Conservation (phyloP, 2,888 invertebrate species). For the Xestoiulus laeticollis region DNA sequence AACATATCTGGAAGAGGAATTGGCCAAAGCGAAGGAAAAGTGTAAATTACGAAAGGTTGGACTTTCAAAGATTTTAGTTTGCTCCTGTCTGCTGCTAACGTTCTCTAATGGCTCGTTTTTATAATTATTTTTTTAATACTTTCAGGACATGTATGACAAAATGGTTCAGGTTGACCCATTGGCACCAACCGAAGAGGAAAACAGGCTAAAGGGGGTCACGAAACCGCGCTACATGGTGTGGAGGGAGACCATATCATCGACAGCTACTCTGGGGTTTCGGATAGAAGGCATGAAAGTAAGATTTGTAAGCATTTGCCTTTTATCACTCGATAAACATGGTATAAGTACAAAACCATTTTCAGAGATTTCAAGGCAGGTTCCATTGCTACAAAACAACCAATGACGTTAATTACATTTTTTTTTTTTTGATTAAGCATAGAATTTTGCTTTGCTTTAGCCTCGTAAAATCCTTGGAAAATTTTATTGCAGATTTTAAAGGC, state of each 20-base stretch:
- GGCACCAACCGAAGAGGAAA: conserved; percentile 91
- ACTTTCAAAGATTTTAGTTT: background rate
- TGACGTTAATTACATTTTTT: background rate
- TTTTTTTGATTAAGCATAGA: background rate
- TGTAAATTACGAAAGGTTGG: conserved; percentile 78
- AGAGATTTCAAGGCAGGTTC: no score
- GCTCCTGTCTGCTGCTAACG: background rate
- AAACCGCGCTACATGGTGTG: conserved; percentile 96
- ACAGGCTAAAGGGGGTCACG: conserved; percentile 87
- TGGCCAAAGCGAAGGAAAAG: conserved; percentile 93
- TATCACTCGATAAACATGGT: background rate
- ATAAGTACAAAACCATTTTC: background rate
- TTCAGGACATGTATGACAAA: conserved; percentile 94
- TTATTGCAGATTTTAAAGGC: background rate
- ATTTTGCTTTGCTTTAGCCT: background rate
- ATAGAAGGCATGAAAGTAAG: conserved; percentile 82
- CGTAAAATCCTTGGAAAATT: background rate
- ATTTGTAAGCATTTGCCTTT: background rate
- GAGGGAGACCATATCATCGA: conserved; percentile 96
- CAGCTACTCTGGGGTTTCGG: conserved; percentile 94
- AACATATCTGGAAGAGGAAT: conserved; percentile 93
- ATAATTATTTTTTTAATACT: background rate
- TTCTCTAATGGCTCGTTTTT: background rate
- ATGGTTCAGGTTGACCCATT: conserved; percentile 92
- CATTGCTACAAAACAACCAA: background rate